Conservation (phyloP, 2,113 vertebrate species). For the Cochlearius cochlearius region DNA sequence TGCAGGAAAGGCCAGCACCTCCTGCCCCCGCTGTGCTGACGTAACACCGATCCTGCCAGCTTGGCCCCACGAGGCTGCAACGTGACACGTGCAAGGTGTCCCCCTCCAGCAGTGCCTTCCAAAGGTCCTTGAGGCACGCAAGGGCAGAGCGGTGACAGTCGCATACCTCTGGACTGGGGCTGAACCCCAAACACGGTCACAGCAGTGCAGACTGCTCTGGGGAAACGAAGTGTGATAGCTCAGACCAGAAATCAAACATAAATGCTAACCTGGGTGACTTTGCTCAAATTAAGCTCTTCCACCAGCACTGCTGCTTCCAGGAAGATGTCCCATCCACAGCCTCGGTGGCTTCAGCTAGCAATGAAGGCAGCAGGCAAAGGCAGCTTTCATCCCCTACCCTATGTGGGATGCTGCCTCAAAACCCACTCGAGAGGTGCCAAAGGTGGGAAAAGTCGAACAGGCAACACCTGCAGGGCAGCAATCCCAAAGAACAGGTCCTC, state of each 20-base stretch:
- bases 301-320: neutral
- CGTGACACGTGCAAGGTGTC: rapidly evolving
- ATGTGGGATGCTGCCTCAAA: neutral
- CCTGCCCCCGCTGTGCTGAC: neutral
- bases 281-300: neutral
- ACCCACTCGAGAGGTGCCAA: neutral
- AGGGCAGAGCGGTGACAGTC: neutral
- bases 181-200: neutral
- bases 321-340: neutral
- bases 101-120: neutral
- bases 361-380: neutral
- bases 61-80: neutral
- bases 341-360: neutral
- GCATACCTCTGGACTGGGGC: neutral
- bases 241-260: neutral
- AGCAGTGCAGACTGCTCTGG: neutral
- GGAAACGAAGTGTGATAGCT: neutral
- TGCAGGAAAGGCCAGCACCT: neutral
- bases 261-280: rapidly evolving
- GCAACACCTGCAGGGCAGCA: neutral
- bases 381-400: neutral
- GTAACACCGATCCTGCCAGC: neutral
- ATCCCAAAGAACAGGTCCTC: rapidly evolving
- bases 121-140: rapidly evolving
- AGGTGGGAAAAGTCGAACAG: neutral